Conservation (phyloP, 2,888 invertebrate species). For the Cybosia mesomella region DNA sequence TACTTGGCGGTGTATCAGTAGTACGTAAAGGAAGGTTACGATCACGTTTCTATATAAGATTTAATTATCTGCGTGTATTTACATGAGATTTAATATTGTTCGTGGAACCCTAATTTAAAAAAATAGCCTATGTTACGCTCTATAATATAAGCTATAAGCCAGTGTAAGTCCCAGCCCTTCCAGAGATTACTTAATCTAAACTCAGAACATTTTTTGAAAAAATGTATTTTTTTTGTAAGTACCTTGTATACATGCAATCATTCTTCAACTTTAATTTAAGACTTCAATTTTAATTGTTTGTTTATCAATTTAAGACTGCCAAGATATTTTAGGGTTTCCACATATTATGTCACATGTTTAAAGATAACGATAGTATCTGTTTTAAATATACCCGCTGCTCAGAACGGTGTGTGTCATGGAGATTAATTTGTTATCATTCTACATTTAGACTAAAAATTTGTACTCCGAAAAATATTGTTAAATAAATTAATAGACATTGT, state of each 20-base stretch:
- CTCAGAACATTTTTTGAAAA: too few species aligned
- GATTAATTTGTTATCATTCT: neutral
- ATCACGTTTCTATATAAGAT: neutral
- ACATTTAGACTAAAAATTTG: neutral
- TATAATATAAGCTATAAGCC: too few species aligned
- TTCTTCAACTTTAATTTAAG: too few species aligned
- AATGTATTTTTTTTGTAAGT: too few species aligned
- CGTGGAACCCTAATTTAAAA: too few species aligned
- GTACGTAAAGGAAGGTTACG: neutral
- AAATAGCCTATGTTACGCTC: too few species aligned
- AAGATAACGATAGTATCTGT: neutral
- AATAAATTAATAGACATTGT: constrained; percentile 1
- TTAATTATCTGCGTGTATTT: too few species aligned
- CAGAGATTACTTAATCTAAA: too few species aligned
- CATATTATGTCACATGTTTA: neutral
- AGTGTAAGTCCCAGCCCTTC: too few species aligned
- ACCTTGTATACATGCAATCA: too few species aligned
- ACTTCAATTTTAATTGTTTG: neutral
- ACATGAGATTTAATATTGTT: too few species aligned
- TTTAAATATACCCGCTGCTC: neutral
- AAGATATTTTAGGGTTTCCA: too few species aligned
- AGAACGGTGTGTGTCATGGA: neutral
- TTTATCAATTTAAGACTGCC: neutral
- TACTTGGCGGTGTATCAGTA: neutral
- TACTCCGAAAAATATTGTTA: neutral